phyloP scores from a whole-genome alignment of 2,888 invertebrate species.

The Aphrophora alni region DNA sequence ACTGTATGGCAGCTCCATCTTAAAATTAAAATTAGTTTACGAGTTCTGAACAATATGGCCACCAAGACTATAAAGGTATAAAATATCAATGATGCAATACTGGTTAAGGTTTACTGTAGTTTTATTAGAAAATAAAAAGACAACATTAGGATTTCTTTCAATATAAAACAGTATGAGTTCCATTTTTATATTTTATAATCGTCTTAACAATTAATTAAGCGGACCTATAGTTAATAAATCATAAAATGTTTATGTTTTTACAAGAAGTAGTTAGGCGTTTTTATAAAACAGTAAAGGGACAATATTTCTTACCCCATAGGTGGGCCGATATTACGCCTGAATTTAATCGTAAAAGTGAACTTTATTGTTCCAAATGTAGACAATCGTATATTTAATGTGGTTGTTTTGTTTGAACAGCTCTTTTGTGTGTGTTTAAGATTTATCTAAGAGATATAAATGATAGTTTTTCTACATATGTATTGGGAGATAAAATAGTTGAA shows the following conservation, averaged over 20 bases:
- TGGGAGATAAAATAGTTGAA: no score
- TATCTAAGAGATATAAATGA: no score
- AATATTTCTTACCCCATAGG: neutral
- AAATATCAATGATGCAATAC: neutral
- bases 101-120: neutral
- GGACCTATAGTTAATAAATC: neutral
- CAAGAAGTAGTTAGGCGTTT: neutral
- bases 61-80: neutral
- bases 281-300: neutral
- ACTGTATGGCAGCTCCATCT: no score
- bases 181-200: neutral
- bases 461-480: no score
- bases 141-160: neutral
- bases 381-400: no score
- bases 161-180: neutral
- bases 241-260: neutral
- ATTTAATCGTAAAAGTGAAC: no score
- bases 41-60: neutral
- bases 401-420: no score
- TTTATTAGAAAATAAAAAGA: neutral
- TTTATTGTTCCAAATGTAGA: neutral
- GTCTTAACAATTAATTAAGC: neutral
- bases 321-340: no score
- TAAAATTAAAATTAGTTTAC: neutral
- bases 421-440: no score